Evolutionary conservation across 2,888 invertebrate genomes (phyloP).

Genomic region (Heteromurus nitidus): DNA sequence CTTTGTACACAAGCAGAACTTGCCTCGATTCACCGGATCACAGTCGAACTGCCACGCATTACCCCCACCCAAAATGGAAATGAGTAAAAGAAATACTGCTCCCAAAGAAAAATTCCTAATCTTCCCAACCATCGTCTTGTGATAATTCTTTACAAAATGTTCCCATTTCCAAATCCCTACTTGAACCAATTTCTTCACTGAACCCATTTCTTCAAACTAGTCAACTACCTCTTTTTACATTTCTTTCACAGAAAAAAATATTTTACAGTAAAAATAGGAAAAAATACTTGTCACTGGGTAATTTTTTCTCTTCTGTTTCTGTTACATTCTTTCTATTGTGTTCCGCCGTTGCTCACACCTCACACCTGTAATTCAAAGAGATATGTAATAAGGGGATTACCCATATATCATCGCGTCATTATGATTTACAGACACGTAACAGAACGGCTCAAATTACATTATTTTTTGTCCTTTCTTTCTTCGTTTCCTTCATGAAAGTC

Average conservation of each 20-base stretch:
- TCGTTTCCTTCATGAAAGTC: too few relatives aligned
- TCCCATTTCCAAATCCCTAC: slow-evolving; percentile 21
- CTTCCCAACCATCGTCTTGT: too few relatives aligned
- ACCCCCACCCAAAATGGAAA: background rate
- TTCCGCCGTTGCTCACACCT: too few relatives aligned
- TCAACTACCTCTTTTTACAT: too few relatives aligned
- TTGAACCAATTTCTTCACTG: background rate
- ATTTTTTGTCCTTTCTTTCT: background rate
- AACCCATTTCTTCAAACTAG: slow-evolving; percentile 5
- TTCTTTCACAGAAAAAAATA: too few relatives aligned
- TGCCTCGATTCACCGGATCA: slow-evolving; percentile 62
- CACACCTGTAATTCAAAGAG: too few relatives aligned
- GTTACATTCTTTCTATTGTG: too few relatives aligned
- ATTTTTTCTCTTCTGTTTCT: background rate
- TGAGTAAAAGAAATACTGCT: too few relatives aligned
- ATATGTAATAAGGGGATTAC: slow-evolving; percentile 7
- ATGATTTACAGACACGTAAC: background rate
- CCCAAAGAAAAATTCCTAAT: too few relatives aligned
- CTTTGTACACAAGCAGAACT: slow-evolving; percentile 56
- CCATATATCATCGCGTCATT: slow-evolving; percentile 4
- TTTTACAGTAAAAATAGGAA: background rate
- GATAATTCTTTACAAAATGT: background rate
- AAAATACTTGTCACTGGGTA: too few relatives aligned
- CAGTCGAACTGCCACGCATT: slow-evolving; percentile 47
- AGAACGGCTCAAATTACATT: background rate